Percentiles rank a stretch among this genome's conserved stretches.
Evolutionary conservation across 2,888 invertebrate species (phyloP).

Genomic region (Tricholauxania praeusta): DNA sequence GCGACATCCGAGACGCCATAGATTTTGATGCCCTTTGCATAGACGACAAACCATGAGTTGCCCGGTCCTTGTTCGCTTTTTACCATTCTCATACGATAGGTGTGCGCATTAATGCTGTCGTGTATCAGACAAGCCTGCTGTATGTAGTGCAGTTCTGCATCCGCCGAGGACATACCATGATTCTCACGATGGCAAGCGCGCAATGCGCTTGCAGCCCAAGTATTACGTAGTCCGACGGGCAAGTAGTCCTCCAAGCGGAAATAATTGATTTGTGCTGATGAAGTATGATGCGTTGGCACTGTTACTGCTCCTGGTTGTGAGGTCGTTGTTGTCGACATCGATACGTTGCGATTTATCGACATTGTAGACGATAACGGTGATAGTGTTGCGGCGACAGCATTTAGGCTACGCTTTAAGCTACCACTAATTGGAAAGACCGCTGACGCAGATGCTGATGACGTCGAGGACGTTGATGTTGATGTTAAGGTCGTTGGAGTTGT

Average conservation of each 20-base stretch:
- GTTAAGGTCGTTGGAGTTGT: conserved; percentile 7
- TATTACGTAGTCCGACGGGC: conserved; percentile 75
- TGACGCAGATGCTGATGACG: conserved; percentile 31
- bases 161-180: conserved; percentile 79
- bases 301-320: conserved; percentile 42
- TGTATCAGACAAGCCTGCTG: conserved; percentile 86
- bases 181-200: conserved; percentile 87
- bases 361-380: conserved; percentile 53
- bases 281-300: neutral
- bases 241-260: conserved; percentile 91
- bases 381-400: conserved; percentile 47
- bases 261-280: conserved; percentile 64
- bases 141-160: conserved; percentile 90
- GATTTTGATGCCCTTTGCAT: conserved; percentile 92
- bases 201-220: conserved; percentile 70
- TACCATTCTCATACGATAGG: conserved; percentile 82
- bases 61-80: conserved; percentile 82
- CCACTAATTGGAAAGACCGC: conserved; percentile 42
- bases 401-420: conserved; percentile 47
- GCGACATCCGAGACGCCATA: conserved; percentile 72
- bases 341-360: conserved; percentile 47
- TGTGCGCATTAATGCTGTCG: conserved; percentile 91
- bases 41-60: conserved; percentile 89
- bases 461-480: conserved; percentile 25
- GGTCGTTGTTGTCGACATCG: conserved; percentile 43